Evolutionary conservation across 2,888 invertebrate genomes (phyloP).

Genomic region (Leptinotarsa haldemani): DNA sequence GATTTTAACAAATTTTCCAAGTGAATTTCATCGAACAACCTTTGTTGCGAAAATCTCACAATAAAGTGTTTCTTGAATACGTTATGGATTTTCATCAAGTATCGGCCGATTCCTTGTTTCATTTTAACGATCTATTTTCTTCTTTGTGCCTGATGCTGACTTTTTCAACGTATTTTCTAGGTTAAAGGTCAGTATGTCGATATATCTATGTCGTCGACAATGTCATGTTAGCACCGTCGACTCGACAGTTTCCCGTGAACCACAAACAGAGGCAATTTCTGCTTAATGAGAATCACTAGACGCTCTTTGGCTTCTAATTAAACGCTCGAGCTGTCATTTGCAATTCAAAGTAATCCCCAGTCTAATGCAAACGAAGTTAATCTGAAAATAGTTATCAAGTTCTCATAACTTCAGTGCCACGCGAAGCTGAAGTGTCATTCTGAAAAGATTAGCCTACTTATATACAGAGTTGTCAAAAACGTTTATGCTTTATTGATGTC

Average conservation of each 20-base stretch:
- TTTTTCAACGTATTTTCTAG: no score
- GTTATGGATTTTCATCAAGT: no score
- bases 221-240: not conserved
- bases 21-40: no score
- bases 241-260: not conserved
- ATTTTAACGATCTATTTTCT: no score
- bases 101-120: no score
- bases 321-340: not conserved
- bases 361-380: conserved; percentile 1
- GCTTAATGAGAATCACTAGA: not conserved
- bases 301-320: not conserved
- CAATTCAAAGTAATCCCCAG: not conserved
- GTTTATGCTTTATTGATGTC: not conserved
- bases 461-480: not conserved
- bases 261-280: not conserved
- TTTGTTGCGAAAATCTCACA: no score
- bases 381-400: conserved; percentile 1
- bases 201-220: not conserved
- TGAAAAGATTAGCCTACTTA: not conserved
- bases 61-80: no score
- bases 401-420: not conserved
- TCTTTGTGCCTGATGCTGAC: no score
- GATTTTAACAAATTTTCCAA: no score
- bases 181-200: no score
- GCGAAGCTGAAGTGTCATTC: not conserved